Percentiles rank a stretch among this genome's conserved stretches.
Evolutionary conservation across 2,113 vertebrate genomes (phyloP).

Genomic region (Coptodon rendalli): DNA sequence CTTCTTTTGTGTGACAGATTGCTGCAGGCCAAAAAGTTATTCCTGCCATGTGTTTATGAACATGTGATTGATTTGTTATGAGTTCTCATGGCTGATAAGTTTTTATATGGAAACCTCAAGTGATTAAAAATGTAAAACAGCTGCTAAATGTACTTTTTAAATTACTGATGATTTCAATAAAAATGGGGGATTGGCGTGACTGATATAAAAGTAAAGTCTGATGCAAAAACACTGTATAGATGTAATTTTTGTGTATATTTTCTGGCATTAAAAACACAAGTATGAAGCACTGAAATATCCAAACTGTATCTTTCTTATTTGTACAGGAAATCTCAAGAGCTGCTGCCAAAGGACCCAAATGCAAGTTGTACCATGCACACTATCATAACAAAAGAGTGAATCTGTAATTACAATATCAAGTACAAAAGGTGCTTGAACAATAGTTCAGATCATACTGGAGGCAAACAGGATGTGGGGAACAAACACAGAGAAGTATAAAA

Average conservation of each 20-base stretch:
- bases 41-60: background rate
- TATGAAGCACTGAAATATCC: background rate
- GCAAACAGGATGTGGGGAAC: background rate
- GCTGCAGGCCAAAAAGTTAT: background rate
- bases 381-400: background rate
- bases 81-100: background rate
- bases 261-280: background rate
- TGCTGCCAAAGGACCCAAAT: background rate
- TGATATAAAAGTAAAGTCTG: background rate
- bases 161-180: background rate
- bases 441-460: background rate
- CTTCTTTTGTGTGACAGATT: background rate
- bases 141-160: background rate
- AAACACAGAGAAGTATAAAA: background rate
- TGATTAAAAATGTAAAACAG: background rate
- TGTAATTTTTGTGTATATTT: background rate
- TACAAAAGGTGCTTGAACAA: background rate
- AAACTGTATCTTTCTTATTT: background rate
- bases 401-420: background rate
- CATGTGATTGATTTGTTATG: background rate
- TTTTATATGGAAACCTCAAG: background rate
- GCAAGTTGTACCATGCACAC: background rate
- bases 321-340: background rate
- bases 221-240: background rate
- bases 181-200: background rate